Base-by-base conservation (phyloP, 2,797 vertebrate genomes). In the Crenichthys baileyi region DNA sequence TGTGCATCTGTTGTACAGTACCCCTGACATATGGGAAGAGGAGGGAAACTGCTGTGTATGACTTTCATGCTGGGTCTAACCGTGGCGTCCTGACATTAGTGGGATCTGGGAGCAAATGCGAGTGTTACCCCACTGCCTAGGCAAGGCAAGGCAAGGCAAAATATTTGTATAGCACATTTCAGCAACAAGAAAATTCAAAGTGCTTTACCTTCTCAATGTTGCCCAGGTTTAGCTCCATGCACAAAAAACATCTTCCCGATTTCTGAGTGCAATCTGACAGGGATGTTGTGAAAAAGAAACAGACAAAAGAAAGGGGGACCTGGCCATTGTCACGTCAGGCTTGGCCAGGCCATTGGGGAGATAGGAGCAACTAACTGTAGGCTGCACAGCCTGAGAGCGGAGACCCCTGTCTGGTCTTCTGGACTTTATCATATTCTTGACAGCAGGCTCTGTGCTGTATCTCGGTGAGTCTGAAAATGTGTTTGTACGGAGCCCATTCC, bases 371-470 rank as follows among this genome's bases (percentile, higher is more conserved):
- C 89, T 80, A 85, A 88, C 87, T 90, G 92, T 85, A 39, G 68
- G 81, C 93, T 93, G 93, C 82, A 82, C 83, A 90, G 90, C 71
- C 85, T 93, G 90, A 91, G 84, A 83, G 31, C 89, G 89, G 89
- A 92, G 90, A 92, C 90, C 87, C 79, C 84, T 67, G 92, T 86
- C 87, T 93, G 92, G 78, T 82, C 81, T 82, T 83, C 95, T 95
- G 95, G 91, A 93, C 85, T 90, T 81, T 89, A 90, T 95, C 93
- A 93, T 75, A 1, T 84, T 85, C 80, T 83, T 94, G 94, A 95
- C 93, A 94, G 88, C 85, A 77, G 84, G 63, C 85, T 41, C 83
- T 77, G 85, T 11, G 79, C 79, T 88, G 78, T 70, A 60, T 88
- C 73, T 85, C 26, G 82, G 74, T 65, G 39, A 77, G 76, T 77